Conservation (phyloP, 2,888 invertebrate genomes). For the Pollenia labialis region DNA sequence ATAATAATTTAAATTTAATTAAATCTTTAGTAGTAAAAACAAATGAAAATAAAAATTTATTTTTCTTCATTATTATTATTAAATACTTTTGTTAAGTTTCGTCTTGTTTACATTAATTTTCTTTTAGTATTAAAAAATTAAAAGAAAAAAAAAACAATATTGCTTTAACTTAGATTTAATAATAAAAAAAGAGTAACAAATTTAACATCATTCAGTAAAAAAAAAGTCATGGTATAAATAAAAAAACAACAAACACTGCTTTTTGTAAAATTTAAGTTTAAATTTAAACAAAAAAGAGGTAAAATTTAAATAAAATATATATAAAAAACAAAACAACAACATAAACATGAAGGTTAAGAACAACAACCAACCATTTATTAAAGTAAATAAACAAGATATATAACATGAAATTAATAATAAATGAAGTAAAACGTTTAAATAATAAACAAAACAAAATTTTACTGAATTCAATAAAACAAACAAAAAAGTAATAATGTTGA, state of each 20-base stretch:
- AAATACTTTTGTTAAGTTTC: slow-evolving; percentile 64
- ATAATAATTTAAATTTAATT: slow-evolving; percentile 69
- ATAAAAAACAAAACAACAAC: slow-evolving; percentile 71
- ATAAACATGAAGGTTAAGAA: slow-evolving; percentile 69
- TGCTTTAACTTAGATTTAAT: slow-evolving; percentile 82
- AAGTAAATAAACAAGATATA: slow-evolving; percentile 63
- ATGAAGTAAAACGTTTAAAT: slow-evolving; percentile 68
- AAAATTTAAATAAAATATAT: slow-evolving; percentile 70
- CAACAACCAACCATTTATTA: slow-evolving; percentile 70
- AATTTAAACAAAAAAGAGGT: slow-evolving; percentile 77
- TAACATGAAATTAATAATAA: slow-evolving; percentile 77
- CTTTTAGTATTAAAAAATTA: slow-evolving; percentile 68
- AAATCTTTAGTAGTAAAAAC: slow-evolving; percentile 65
- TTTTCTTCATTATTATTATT: slow-evolving; percentile 60
- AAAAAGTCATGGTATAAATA: slow-evolving; percentile 76
- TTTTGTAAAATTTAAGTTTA: slow-evolving; percentile 83
- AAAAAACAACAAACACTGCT: slow-evolving; percentile 81
- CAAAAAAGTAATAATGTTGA: slow-evolving; percentile 79
- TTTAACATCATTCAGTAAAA: slow-evolving; percentile 76
- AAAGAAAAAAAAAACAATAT: slow-evolving; percentile 75
- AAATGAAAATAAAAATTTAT: slow-evolving; percentile 45
- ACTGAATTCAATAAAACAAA: slow-evolving; percentile 82
- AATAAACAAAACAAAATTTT: slow-evolving; percentile 81
- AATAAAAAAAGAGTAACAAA: slow-evolving; percentile 71
- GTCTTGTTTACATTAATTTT: slow-evolving; percentile 60